Evolutionary conservation across 2,888 invertebrate species (phyloP).

Genomic region (Diogma glabrata): DNA sequence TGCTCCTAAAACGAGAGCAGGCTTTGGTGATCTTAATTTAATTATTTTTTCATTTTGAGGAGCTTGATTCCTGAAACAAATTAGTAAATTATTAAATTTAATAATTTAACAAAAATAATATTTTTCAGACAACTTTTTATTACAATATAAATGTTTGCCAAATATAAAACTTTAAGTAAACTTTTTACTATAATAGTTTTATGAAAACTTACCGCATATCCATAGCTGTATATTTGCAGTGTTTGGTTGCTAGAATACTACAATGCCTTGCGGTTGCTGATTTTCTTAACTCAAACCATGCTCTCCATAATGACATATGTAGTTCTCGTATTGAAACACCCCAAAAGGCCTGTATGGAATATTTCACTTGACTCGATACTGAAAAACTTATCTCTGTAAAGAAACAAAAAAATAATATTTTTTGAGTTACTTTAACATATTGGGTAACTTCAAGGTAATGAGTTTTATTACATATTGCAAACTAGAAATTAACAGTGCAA

Average conservation of each 20-base stretch:
- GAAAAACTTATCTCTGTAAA: conserved; percentile 59
- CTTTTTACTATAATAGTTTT: background rate
- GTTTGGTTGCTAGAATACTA: conserved; percentile 18
- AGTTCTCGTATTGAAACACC: conserved; percentile 66
- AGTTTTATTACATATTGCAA: too few species aligned
- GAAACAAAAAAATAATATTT: too few species aligned
- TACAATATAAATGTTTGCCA: too few species aligned
- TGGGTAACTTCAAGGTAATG: too few species aligned
- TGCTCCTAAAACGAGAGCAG: conserved; percentile 53
- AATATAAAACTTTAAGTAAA: background rate
- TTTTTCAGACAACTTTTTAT: too few species aligned
- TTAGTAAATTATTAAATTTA: background rate
- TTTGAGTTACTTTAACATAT: too few species aligned
- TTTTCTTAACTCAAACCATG: conserved; percentile 52
- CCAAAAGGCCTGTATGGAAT: conserved; percentile 65
- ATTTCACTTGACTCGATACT: conserved; percentile 63
- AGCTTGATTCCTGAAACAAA: conserved; percentile 40
- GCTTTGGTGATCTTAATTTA: conserved; percentile 47
- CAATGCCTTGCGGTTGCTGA: conserved; percentile 29
- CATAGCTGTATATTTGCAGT: conserved; percentile 22
- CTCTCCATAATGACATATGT: conserved; percentile 63
- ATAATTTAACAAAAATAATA: too few species aligned
- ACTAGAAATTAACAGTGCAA: too few species aligned
- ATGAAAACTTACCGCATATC: conserved; percentile 20
- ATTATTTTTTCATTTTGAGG: conserved; percentile 55